Conservation (phyloP, 2,888 invertebrate genomes). For the Acanthoscelides obtectus region DNA sequence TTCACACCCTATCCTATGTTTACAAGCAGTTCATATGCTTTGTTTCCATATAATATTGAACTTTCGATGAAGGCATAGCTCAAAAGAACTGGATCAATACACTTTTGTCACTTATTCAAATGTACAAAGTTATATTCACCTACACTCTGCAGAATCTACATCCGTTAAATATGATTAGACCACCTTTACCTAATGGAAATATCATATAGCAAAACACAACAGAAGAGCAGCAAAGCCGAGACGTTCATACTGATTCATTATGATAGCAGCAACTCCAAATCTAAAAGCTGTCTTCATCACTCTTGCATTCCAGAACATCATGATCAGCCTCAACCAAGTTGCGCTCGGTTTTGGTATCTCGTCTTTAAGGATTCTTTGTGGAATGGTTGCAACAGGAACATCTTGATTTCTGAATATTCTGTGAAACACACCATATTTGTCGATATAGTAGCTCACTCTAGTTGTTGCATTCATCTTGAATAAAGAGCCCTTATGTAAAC, state of each 20-base stretch:
- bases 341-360: slow-evolving; percentile 21
- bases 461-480: not conserved
- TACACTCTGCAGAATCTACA: too few species aligned
- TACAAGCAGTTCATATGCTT: too few species aligned
- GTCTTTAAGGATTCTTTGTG: slow-evolving; percentile 4
- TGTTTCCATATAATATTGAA: too few species aligned
- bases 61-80: too few species aligned
- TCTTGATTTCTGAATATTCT: slow-evolving; percentile 17
- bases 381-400: slow-evolving; percentile 4
- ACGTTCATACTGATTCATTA: slow-evolving; percentile 42
- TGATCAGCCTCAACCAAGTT: slow-evolving; percentile 39
- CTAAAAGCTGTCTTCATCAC: slow-evolving; percentile 40
- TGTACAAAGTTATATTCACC: too few species aligned
- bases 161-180: too few species aligned
- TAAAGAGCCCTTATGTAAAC: too few species aligned
- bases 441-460: slow-evolving; percentile 26
- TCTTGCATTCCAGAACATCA: slow-evolving; percentile 41
- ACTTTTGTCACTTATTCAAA: too few species aligned
- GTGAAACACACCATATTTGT: slow-evolving; percentile 29
- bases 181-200: not conserved
- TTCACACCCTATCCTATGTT: too few species aligned
- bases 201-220: slow-evolving; percentile 38
- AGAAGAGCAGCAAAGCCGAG: slow-evolving; percentile 40
- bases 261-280: slow-evolving; percentile 40
- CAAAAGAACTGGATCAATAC: too few species aligned